Evolutionary conservation across 2,797 vertebrate genomes (phyloP).

Genomic region (Orestias chungarensis): DNA sequence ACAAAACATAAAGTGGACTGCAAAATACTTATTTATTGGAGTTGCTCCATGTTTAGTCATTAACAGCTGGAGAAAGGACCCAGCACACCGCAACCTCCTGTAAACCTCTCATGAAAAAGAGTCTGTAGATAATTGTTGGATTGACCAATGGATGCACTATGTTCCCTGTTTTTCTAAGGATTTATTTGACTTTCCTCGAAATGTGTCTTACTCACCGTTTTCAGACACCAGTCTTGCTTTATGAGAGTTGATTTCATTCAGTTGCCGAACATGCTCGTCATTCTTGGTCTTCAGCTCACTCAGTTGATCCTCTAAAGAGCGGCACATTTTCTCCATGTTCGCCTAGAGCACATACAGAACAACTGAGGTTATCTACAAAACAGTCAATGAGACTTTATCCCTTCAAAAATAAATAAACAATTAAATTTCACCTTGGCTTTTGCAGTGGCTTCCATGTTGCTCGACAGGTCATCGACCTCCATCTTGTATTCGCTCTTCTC

Average conservation of each 20-base stretch:
- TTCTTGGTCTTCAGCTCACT: slow-evolving; percentile 86
- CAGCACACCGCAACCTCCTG: too few species aligned
- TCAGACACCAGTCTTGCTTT: slow-evolving; percentile 88
- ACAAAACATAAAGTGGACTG: not conserved
- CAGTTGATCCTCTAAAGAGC: slow-evolving; percentile 86
- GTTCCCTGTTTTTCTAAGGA: not conserved
- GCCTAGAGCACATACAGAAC: not conserved
- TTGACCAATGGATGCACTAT: not conserved
- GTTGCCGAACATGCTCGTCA: slow-evolving; percentile 84
- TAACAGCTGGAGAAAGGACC: too few species aligned
- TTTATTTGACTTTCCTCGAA: not conserved
- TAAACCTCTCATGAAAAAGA: not conserved
- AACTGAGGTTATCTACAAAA: not conserved
- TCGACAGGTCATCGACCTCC: slow-evolving; percentile 88
- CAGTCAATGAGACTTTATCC: not conserved
- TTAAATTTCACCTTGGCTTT: slow-evolving; percentile 18
- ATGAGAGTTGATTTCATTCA: slow-evolving; percentile 84
- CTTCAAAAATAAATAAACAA: not conserved
- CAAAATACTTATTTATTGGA: too few species aligned
- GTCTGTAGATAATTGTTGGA: not conserved
- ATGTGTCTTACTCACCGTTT: slow-evolving; percentile 5
- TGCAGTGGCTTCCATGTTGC: slow-evolving; percentile 84
- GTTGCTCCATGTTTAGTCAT: too few species aligned
- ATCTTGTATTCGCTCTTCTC: slow-evolving; percentile 92
- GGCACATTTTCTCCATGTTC: slow-evolving; percentile 37